A percentile compares a stretch with the other conserved stretches of the same genome.
These are phyloP conservation scores for Stratiomys singularior DNA, from an alignment of 2,888 invertebrate genomes.

Conservation along the genomic window DNA sequence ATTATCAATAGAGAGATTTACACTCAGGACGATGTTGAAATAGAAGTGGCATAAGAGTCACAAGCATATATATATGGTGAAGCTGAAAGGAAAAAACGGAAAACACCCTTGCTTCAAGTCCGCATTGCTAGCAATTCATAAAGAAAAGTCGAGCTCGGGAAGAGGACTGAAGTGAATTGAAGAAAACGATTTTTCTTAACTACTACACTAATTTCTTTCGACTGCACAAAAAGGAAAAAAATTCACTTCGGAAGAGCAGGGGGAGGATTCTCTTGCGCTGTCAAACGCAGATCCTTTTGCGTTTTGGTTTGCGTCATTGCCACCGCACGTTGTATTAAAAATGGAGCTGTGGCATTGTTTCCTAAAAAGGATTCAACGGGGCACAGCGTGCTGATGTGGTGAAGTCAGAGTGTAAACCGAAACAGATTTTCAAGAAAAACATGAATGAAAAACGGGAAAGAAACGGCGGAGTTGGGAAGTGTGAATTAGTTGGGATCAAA, in stretches of 20 bases:
- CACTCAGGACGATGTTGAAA: background rate
- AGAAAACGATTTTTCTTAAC: conserved; percentile 42
- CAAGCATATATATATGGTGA: too few relatives aligned
- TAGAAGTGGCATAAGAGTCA: too few relatives aligned
- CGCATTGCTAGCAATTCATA: too few relatives aligned
- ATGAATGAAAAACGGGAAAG: too few relatives aligned
- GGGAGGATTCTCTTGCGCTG: background rate
- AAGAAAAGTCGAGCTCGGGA: background rate
- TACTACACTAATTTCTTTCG: conserved; percentile 45
- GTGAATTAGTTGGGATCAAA: too few relatives aligned
- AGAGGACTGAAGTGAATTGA: conserved; percentile 44
- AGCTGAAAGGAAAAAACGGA: too few relatives aligned
- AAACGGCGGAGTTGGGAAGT: too few relatives aligned
- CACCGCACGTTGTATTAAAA: background rate
- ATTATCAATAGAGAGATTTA: conserved; percentile 13
- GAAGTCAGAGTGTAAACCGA: too few relatives aligned
- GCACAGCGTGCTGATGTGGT: too few relatives aligned
- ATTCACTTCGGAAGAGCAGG: conserved; percentile 18
- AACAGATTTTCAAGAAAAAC: too few relatives aligned
- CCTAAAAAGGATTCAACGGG: too few relatives aligned
- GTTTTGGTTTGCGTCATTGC: background rate
- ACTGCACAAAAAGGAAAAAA: conserved; percentile 37
- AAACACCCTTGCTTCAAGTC: too few relatives aligned
- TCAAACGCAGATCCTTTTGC: conserved; percentile 33
- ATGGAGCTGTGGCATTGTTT: background rate